Evolutionary conservation across 2,797 vertebrate genomes (phyloP), one percentile per base, ranked within the genome.

Genomic region (Poecilia wingei): DNA sequence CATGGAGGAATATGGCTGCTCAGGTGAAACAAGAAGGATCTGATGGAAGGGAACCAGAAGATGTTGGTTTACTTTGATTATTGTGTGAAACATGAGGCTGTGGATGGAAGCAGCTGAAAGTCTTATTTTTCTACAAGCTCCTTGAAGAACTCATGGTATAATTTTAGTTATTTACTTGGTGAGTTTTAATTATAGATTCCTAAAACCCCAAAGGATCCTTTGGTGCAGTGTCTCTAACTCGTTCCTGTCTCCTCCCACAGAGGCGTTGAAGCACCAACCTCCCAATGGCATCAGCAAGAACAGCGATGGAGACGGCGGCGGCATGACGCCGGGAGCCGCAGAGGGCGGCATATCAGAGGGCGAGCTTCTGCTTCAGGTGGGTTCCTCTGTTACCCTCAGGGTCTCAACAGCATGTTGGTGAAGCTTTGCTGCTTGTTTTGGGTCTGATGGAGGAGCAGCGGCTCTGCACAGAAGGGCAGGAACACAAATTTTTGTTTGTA

Each of bases 311-410:
- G 47, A 46, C 1, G 39, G 83, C 25, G 70, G 73, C 0, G 10
- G 74, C 43, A 74, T 73, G 57, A 61, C 77, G 3, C 6, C n/a
- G 0, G 86, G 55, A 70, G 55, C 53, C 25, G 68, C 46, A 10
- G 92, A 91, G 0, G 33, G 77, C 12, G 76, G 0, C 0, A 6
- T 96, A 18, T 91, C 93, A 0, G 96, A 97, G 89, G 96, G 96
- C 0, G 95, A 97, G 74, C 93, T 97, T 69, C 94, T 97, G 57
- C 90, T 97, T 36, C 95, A 96, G 96, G 96, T 97, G 0, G 73
- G n/a, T 2, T 68, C 49, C 14, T 25, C 6, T 45, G 20, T n/a
- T 22, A 39, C 20, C 61, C 33, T 20, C 6, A 33, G 59, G 57
- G 28, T 61, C 33, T 66, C 22, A n/a, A 45, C 2, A 14, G 16